A percentile compares a stretch with the other conserved stretches of the same genome.
Evolutionary conservation across 2,888 invertebrate genomes (phyloP).

Genomic region (Disparrhopalites patrizii): DNA sequence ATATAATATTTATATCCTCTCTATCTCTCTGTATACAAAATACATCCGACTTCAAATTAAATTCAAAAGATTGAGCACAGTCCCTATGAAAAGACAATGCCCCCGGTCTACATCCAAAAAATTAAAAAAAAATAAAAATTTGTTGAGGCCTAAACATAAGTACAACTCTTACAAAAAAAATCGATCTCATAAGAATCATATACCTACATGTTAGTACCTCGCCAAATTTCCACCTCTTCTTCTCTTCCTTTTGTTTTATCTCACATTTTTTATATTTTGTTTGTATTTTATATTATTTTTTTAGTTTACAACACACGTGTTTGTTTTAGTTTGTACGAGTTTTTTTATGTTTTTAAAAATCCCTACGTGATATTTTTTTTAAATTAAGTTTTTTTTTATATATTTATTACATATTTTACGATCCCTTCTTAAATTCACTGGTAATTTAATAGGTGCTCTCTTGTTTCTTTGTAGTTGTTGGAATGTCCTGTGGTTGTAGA

Average conservation of each 20-base stretch:
- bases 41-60: conserved; percentile 25
- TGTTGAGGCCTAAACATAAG: too few relatives aligned
- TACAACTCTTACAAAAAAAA: too few relatives aligned
- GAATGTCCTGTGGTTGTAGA: not conserved
- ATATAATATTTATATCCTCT: conserved; percentile 23
- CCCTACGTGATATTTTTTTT: conserved; percentile 24
- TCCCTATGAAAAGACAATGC: too few relatives aligned
- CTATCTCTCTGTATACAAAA: conserved; percentile 22
- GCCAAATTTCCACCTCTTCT: not conserved
- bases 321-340: conserved; percentile 29
- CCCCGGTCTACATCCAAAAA: too few relatives aligned
- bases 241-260: conserved; percentile 1
- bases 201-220: too few relatives aligned
- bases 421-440: conserved; percentile 21
- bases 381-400: conserved; percentile 16
- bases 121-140: too few relatives aligned
- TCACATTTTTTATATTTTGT: too few relatives aligned
- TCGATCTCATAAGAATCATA: too few relatives aligned
- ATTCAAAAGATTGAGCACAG: too few relatives aligned
- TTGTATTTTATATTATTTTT: conserved; percentile 8
- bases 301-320: conserved; percentile 27
- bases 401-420: too few relatives aligned
- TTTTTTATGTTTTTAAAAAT: too few relatives aligned
- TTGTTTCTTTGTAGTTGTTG: not conserved
- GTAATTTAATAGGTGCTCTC: conserved; percentile 8